Evolutionary conservation across 2,888 invertebrate species (phyloP), one percentile per base, ranked within the genome.

Genomic region (Luffia ferchaultella): DNA sequence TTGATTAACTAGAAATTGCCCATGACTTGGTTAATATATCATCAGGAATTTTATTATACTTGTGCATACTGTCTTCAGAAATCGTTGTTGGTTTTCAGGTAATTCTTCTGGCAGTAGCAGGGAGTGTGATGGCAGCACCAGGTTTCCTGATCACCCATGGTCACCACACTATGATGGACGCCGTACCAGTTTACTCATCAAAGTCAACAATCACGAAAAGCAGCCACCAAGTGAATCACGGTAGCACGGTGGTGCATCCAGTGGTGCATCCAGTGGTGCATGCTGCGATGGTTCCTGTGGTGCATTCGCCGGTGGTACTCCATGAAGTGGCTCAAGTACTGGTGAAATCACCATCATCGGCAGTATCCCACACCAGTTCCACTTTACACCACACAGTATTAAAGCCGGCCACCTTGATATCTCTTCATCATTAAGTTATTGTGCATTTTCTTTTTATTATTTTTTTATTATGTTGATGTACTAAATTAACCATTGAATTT

Each of bases 281-380:
- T 15, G n/a, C 20, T 7, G 46, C 17, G 2, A n/a, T n/a, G 16
- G 20, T 44, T 0, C 50, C 46, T n/a, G 46, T 48, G 16, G 47
- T 42, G 45, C 42, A 48, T 16, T 47, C 48, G 18, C 12, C 42
- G 17, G 50, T 48, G 9, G 65, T 65, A 50, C 54, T 67, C 3
- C 63, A 65, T 50, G 63, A 67, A 48, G 64, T 69, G 15, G 61
- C 70, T 0, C 69, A 73, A 0, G 51, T 70, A 1, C 56, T 67
- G 1, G 59, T 67, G 43, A 70, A 67, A 56, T 62, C 66, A 49
- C 73, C 73, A 1, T 75, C 80, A 65, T 72, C 85, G 47, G 72
- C 78, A 15, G 63, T 86, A 57, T 68, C 84, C 57, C 74, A 87
- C 62, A 73, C 86, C 62, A 78, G 86, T 67, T 72, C 82, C 45